These are phyloP conservation scores for Lucinisca nassula DNA, from an alignment of 2,888 invertebrate genomes.

Conservation along the genomic window DNA sequence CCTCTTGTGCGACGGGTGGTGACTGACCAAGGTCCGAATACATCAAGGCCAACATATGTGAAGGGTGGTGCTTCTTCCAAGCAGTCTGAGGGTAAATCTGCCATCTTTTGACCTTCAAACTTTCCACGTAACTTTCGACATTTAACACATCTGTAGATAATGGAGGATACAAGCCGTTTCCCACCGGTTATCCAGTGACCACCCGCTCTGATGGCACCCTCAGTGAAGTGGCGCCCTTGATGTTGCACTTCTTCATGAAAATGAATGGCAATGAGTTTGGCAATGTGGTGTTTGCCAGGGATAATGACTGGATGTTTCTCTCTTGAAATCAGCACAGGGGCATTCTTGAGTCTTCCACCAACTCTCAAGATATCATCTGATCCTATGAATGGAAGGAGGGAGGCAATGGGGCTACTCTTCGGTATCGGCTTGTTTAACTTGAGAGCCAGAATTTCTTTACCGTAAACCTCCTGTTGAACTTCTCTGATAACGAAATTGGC, in stretches of 20 bases:
- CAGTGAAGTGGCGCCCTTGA: constrained; percentile 62
- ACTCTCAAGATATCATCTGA: constrained; percentile 31
- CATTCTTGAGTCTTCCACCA: constrained; percentile 30
- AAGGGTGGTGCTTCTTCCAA: constrained; percentile 55
- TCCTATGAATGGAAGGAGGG: constrained; percentile 28
- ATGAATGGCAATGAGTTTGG: constrained; percentile 32
- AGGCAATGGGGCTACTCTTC: constrained; percentile 14
- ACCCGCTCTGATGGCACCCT: constrained; percentile 51
- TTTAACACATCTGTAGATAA: constrained; percentile 44
- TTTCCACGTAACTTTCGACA: constrained; percentile 41
- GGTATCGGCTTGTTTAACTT: background rate
- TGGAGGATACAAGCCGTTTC: constrained; percentile 26
- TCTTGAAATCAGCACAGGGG: constrained; percentile 4
- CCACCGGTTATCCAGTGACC: constrained; percentile 60
- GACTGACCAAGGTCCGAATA: constrained; percentile 55
- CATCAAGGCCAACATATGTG: constrained; percentile 58
- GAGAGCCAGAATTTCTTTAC: background rate
- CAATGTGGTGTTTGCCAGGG: constrained; percentile 51
- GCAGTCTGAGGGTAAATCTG: constrained; percentile 60
- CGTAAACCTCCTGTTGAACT: constrained; percentile 29
- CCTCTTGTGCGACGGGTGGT: constrained; percentile 36
- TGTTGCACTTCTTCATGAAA: constrained; percentile 54
- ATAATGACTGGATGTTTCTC: constrained; percentile 46
- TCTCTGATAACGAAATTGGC: constrained; percentile 21
- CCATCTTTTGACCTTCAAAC: constrained; percentile 49